Percentiles rank a stretch among this genome's conserved stretches.
These are phyloP conservation scores for Volucella bombylans DNA, from an alignment of 2,888 invertebrate species.

Conservation along the genomic window DNA sequence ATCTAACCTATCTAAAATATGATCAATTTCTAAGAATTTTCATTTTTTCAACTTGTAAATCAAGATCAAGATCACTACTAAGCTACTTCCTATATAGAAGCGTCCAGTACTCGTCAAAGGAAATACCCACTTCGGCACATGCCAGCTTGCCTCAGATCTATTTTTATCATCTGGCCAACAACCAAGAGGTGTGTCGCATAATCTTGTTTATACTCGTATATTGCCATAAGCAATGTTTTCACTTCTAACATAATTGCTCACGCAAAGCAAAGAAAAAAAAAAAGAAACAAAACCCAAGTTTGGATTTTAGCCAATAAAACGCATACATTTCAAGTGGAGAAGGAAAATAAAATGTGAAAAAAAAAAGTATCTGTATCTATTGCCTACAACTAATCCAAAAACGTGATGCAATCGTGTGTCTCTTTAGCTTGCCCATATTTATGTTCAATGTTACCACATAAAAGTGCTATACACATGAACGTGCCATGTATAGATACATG, in stretches of 20 bases:
- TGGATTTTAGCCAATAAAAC: conserved; percentile 53
- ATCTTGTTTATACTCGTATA: conserved; percentile 17
- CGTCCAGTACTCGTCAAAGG: not conserved
- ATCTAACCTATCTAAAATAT: no score
- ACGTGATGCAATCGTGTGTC: conserved; percentile 68
- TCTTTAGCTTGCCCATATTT: conserved; percentile 58
- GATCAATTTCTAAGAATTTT: no score
- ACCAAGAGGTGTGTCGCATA: conserved; percentile 60
- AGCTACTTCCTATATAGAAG: not conserved
- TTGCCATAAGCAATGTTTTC: conserved; percentile 30
- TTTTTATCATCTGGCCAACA: conserved; percentile 50
- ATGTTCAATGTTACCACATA: conserved; percentile 72
- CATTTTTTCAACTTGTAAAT: no score
- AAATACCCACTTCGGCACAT: conserved; percentile 37
- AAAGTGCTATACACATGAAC: conserved; percentile 62
- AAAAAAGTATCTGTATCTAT: conserved; percentile 16
- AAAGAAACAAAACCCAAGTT: conserved; percentile 1
- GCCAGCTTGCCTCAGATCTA: conserved; percentile 44
- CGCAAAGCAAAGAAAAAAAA: conserved; percentile 42
- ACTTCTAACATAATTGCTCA: conserved; percentile 67
- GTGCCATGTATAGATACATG: conserved; percentile 63
- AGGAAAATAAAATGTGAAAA: conserved; percentile 10
- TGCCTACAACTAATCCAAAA: conserved; percentile 60
- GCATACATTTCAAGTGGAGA: conserved; percentile 15
- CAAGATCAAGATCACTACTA: not conserved